These are phyloP conservation scores for Acanthurus tractus DNA, from an alignment of 2,797 vertebrate species.

Conservation along the genomic window DNA sequence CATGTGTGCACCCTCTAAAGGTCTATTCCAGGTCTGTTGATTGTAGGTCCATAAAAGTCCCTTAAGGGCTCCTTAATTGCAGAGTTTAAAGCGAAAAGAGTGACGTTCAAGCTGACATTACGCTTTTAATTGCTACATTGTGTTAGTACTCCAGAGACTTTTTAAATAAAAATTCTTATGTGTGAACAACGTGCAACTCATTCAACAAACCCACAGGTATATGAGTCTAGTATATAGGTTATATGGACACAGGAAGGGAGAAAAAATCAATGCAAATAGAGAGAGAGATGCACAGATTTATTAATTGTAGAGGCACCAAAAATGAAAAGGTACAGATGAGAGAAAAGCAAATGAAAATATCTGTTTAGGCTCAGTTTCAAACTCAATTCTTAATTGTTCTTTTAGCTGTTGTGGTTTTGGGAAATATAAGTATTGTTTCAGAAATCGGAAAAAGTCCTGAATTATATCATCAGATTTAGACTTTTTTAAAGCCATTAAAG, in stretches of 20 bases:
- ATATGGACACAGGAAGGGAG: background rate
- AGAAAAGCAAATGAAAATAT: background rate
- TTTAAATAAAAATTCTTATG: background rate
- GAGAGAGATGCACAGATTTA: conserved; percentile 7
- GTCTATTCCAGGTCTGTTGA: conserved; percentile 36
- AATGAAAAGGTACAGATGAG: background rate
- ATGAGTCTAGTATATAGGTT: conserved; percentile 16
- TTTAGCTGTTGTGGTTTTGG: background rate
- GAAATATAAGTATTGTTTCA: background rate
- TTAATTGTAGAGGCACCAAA: background rate
- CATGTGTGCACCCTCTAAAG: conserved; percentile 41
- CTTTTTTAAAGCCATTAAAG: too few relatives aligned
- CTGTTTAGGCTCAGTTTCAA: background rate
- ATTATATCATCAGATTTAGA: too few relatives aligned
- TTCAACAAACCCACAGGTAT: background rate
- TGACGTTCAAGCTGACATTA: conserved; percentile 11
- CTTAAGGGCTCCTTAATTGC: conserved; percentile 17
- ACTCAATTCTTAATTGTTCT: background rate
- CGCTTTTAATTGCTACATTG: conserved; percentile 17
- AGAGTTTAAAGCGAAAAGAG: conserved; percentile 15
- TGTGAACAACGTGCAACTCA: background rate
- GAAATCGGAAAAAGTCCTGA: background rate
- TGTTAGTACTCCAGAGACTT: conserved; percentile 1
- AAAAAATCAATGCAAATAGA: conserved; percentile 6
- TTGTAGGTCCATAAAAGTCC: conserved; percentile 17